These are phyloP conservation scores for Phocoena sinus DNA, from an alignment of 2,113 vertebrate genomes.

Conservation along the genomic window DNA sequence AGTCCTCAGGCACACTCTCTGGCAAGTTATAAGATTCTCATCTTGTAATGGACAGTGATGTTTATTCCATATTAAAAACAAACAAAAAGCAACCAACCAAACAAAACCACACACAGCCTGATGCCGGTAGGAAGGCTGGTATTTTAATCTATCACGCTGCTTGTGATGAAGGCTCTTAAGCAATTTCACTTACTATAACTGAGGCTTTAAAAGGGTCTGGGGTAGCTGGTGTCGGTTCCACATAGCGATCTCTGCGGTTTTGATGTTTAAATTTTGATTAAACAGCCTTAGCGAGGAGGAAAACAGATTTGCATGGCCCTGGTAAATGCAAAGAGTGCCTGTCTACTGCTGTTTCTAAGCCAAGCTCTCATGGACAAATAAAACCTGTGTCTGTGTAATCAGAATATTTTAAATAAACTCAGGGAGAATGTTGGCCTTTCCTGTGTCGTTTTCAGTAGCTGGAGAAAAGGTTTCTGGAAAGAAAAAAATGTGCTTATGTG, in stretches of 20 bases:
- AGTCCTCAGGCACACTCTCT: not conserved
- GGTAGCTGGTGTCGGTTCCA: not conserved
- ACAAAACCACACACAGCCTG: not conserved
- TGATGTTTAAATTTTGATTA: conserved; percentile 51
- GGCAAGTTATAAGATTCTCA: not conserved
- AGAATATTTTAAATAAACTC: not conserved
- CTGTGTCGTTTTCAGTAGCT: not conserved
- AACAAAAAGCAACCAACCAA: not conserved
- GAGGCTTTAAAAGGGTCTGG: not conserved
- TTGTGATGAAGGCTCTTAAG: not conserved
- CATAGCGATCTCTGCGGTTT: conserved; percentile 7
- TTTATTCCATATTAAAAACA: not conserved
- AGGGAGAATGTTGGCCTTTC: not conserved
- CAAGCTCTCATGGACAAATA: not conserved
- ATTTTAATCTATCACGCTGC: not conserved
- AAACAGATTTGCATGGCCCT: not conserved
- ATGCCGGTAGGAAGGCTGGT: not conserved
- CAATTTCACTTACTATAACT: not conserved
- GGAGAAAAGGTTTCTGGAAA: conserved; percentile 16
- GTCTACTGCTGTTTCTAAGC: not conserved
- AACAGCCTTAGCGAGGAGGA: not conserved
- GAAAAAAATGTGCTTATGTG: conserved; percentile 4
- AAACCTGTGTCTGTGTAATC: not conserved
- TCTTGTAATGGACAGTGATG: not conserved
- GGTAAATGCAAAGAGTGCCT: not conserved